Evolutionary conservation across 2,888 invertebrate genomes (phyloP).

Genomic region (Eulithis prunata): DNA sequence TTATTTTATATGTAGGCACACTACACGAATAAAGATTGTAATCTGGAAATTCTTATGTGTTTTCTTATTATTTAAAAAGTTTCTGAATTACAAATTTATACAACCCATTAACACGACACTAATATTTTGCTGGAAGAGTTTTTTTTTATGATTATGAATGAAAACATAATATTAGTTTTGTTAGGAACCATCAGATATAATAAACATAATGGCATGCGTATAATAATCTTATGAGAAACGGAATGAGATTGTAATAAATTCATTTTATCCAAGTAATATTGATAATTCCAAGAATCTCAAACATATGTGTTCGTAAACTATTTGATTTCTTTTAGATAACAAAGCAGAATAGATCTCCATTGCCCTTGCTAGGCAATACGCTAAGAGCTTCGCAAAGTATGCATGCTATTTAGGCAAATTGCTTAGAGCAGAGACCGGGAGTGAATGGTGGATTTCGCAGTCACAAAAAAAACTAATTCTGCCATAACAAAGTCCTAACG

Average conservation of each 20-base stretch:
- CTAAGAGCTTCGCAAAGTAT: slow-evolving; percentile 5
- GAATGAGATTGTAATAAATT: no score
- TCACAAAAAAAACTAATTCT: not conserved
- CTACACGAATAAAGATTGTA: slow-evolving; percentile 23
- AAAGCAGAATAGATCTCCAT: slow-evolving; percentile 14
- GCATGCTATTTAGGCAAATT: slow-evolving; percentile 28
- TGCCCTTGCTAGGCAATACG: slow-evolving; percentile 1
- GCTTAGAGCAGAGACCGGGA: slow-evolving; percentile 7
- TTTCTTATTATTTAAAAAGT: not conserved
- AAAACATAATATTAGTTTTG: no score
- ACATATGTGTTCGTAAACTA: not conserved
- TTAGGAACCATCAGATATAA: no score
- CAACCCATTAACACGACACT: not conserved
- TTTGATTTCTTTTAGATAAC: slow-evolving; percentile 20
- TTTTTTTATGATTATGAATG: no score
- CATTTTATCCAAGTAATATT: not conserved
- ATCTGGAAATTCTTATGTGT: slow-evolving; percentile 14
- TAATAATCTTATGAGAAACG: no score
- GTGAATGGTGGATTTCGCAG: not conserved
- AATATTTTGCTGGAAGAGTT: not conserved
- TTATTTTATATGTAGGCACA: slow-evolving; percentile 19
- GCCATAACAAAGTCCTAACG: no score
- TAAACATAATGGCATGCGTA: no score
- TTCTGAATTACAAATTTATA: not conserved
- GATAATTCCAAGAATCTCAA: not conserved